Evolutionary conservation across 2,113 vertebrate genomes (phyloP).

Genomic region (Mesocricetus auratus): DNA sequence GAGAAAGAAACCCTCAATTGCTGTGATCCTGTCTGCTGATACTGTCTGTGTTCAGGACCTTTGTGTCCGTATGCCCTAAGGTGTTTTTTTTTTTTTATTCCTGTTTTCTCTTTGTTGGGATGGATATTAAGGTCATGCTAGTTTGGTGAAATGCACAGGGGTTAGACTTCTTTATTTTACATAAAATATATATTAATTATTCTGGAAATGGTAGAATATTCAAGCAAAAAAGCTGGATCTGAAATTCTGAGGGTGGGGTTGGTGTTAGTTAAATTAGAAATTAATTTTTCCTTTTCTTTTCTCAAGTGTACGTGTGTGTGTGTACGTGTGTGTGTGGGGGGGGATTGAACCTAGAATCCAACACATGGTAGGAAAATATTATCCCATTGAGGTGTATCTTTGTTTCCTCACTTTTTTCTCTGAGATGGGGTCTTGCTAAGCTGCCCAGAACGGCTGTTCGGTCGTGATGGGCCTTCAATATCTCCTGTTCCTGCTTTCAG

Average conservation of each 20-base stretch:
- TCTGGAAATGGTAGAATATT: neutral
- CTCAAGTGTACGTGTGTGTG: neutral
- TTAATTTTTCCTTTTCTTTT: neutral
- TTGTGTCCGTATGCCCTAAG: neutral
- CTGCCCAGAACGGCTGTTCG: neutral
- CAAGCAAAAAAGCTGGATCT: neutral
- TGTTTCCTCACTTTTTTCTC: neutral
- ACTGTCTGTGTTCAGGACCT: neutral
- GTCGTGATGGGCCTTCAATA: neutral
- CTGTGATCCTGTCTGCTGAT: neutral
- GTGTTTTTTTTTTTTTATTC: neutral
- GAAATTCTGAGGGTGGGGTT: neutral
- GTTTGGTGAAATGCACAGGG: neutral
- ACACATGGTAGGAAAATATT: neutral
- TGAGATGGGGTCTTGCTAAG: neutral
- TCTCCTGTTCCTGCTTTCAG: neutral
- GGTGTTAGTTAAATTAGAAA: neutral
- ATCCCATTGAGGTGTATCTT: neutral
- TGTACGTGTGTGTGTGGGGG: neutral
- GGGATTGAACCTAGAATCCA: neutral
- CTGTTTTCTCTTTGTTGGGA: neutral
- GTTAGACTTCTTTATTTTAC: neutral
- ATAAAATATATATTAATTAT: neutral
- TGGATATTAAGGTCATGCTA: neutral
- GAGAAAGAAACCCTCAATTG: neutral